Evolutionary conservation across 2,888 invertebrate genomes (phyloP), one percentile per base, ranked within the genome.

Genomic region (Epinotia bilunana): DNA sequence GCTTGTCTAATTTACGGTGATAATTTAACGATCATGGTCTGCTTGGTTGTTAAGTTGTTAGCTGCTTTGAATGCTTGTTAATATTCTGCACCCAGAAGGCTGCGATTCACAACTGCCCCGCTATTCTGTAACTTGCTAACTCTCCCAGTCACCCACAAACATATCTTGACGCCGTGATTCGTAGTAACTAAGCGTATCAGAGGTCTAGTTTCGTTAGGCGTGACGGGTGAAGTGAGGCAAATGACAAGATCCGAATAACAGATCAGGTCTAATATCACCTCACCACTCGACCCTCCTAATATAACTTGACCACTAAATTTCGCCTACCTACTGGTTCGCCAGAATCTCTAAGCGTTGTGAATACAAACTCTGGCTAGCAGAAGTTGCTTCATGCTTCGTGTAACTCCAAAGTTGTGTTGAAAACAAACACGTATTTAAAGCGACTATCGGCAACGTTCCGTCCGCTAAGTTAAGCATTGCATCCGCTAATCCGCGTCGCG

Each of bases 401-500:
- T 53, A 69, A 68, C 43, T 74, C 57, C 16, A 68, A 60, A 69
- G 49, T 69, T 62, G 3, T 64, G 60, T 74, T 74, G 53, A 62
- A 63, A 67, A 73, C 69, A 74, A 73, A 77, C 78, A 80, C 77
- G 78, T 78, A 53, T 53, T 78, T 80, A 78, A 78, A 85, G 82
- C 80, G 73, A 80, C 80, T 82, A 77, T 78, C 75, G 87, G 86
- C 86, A 90, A 91, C 91, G 87, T 91, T 90, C 80, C 82, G 82
- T 89, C 83, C 89, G 87, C 87, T 87, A 89, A 88, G 89, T 91
- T 91, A 88, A 91, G 87, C 90, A 88, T 87, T 85, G 87, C 84
- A 82, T 87, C 89, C 88, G 89, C 88, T 91, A 92, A 91, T 92
- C 91, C 91, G 83, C 90, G 89, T 90, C 88, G 91, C 91, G 91